Base-by-base conservation (phyloP, 30 jellyfish, hydroid and myxozoan genomes). In the Aurelia aurita complex sp. Pacific region DNA sequence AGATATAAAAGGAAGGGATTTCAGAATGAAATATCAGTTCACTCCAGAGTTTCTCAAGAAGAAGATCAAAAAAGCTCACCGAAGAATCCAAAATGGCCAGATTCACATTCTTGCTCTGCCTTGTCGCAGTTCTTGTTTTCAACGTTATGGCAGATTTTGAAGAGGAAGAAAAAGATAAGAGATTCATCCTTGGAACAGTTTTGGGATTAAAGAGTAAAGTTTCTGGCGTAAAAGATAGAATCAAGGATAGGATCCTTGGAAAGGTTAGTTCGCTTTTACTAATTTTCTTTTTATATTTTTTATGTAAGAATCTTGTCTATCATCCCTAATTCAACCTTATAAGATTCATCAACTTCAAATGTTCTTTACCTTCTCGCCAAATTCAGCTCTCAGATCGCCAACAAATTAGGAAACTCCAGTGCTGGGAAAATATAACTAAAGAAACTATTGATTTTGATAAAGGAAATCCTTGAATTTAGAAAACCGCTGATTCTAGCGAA, bases 21-120 rank as follows among this genome's bases (percentile, higher is more conserved):
- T n/a, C 72, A 33, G 63, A 17, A 42, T 10, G 40, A 7, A 33
- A 23, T 14, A 52, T 59, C 18, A 34, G 29, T 33, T 53, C 72
- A 13, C 35, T 14, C 43, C 71, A 74, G 5, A 14, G 73, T 62
- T 33, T 34, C 55, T 50, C 23, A 43, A 51, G 70, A 15, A 43
- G 55, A 9, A 50, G 19, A 35, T 4, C 71, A 53, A 29, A 1
- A 1, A 36, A 74, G 74, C 29, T 46, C 38, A 53, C 10, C 17
- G 23, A 19, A 57, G 34, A 14, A 32, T 51, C 36, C 74, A 69
- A 82, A 69, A 82, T 82, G 91, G 91, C 91, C 9, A 75, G 91
- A 52, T 38, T 77, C 42, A 34, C 77, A 61, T 38, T 77, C 77
- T 51, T 63, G 0, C 55, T 82, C 23, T 51, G 73, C 19, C 52